A percentile compares a stretch with the other conserved stretches of the same genome.
Evolutionary conservation across 2,797 vertebrate genomes (phyloP).

Genomic region (Potorous gilbertii): DNA sequence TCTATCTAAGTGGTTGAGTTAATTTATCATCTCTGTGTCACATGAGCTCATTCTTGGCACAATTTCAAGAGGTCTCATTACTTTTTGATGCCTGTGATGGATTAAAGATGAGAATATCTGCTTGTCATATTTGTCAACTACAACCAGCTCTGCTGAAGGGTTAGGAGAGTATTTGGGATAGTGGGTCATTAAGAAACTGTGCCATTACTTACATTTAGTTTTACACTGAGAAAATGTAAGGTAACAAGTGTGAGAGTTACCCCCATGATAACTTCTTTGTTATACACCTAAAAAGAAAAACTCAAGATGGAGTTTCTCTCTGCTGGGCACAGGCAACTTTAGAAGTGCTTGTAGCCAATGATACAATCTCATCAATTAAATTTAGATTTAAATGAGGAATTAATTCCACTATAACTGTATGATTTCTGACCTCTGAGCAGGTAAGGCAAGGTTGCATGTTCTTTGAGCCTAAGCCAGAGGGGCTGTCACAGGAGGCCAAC

Average conservation of each 20-base stretch:
- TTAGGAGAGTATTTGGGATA: conserved; percentile 75
- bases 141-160: conserved; percentile 72
- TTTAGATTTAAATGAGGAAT: background rate
- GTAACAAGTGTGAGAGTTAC: conserved; percentile 77
- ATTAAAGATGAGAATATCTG: conserved; percentile 82
- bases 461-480: conserved; percentile 5
- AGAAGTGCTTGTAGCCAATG: conserved; percentile 3
- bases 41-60: conserved; percentile 78
- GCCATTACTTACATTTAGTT: conserved; percentile 79
- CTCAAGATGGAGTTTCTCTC: conserved; percentile 66
- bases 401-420: background rate
- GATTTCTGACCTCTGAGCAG: conserved; percentile 20
- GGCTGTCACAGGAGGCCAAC: background rate
- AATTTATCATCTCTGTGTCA: conserved; percentile 82
- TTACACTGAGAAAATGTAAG: conserved; percentile 77
- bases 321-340: conserved; percentile 12
- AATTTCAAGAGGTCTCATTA: conserved; percentile 83
- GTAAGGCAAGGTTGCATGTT: background rate
- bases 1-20: conserved; percentile 76
- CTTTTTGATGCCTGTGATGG: conserved; percentile 84
- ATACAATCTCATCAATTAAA: conserved; percentile 21
- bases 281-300: conserved; percentile 68
- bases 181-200: conserved; percentile 78
- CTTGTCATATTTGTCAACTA: conserved; percentile 82
- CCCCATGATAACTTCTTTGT: conserved; percentile 76